Evolutionary conservation across 2,113 vertebrate genomes (phyloP), one percentile per base, ranked within the genome.

Genomic region (Bufo bufo): DNA sequence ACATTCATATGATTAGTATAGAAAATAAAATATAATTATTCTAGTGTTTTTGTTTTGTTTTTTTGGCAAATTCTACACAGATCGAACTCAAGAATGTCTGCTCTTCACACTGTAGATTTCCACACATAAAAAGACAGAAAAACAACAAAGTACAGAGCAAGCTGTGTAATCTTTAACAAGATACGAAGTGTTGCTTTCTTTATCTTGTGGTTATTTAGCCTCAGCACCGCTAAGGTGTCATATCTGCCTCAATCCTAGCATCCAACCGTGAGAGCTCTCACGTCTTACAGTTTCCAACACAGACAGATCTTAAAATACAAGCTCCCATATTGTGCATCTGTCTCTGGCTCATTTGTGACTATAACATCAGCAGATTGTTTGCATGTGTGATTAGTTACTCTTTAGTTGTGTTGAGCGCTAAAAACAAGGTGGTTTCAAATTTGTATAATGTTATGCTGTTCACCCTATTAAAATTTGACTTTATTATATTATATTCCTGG

Each of bases 221-320:
- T 71, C 47, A 84, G 82, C 66, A 16, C 47, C 71, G 20, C 23
- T 71, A 84, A 71, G 65, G 61, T 69, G 82, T 84, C 50, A 84
- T 66, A 84, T 69, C 82, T 84, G 65, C 65, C 82, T 84, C 47
- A 71, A 54, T 84, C 63, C 82, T 33, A 52, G 63, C 50, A 84
- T 84, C 82, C 82, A 84, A 33, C 82, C n/a, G 82, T 71, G 82
- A 52, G 47, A 84, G 63, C 50, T 84, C 49, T 52, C 82, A 84
- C 82, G 50, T 84, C 63, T 84, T 84, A 52, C 63, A 84, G 65
- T 43, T 84, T 54, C 66, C 82, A 66, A 71, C 82, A 54, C 63
- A 84, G 63, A 71, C 65, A 16, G 63, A 84, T n/a, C 82, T 50
- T 19, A 43, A 33, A 84, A 54, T 23, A 66, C 47, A 16, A 49